phyloP scores from a whole-genome alignment of 2,113 vertebrate species.

The Oryzias woworae region DNA sequence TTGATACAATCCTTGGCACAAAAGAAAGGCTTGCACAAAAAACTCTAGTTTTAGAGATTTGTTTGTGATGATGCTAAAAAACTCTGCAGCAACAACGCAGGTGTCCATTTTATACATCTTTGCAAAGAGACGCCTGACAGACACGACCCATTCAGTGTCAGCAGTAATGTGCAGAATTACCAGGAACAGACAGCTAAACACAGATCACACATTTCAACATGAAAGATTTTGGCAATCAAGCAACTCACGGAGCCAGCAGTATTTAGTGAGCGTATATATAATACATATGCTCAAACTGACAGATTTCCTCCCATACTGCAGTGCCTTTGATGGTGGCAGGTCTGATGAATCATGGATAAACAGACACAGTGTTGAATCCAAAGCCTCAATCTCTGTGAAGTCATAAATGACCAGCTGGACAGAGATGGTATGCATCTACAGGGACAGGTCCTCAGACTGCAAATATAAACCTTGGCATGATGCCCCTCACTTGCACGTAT shows the following conservation, averaged over 20 bases:
- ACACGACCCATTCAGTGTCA: conserved; percentile 37
- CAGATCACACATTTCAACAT: conserved; percentile 62
- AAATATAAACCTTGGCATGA: conserved; percentile 70
- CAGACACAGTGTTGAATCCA: conserved; percentile 53
- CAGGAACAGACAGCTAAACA: conserved; percentile 48
- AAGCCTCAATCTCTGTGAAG: conserved; percentile 52
- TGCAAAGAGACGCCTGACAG: conserved; percentile 3
- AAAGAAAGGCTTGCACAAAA: conserved; percentile 12
- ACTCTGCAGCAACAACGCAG: neutral
- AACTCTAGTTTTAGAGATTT: conserved; percentile 2
- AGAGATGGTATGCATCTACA: conserved; percentile 63
- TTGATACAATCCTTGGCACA: conserved; percentile 28
- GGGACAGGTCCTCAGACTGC: conserved; percentile 63
- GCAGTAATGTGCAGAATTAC: conserved; percentile 47
- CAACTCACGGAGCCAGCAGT: conserved; percentile 41
- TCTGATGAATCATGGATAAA: conserved; percentile 61
- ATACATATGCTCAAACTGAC: conserved; percentile 63
- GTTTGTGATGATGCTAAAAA: neutral
- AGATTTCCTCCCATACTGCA: conserved; percentile 55
- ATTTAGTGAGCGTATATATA: conserved; percentile 38
- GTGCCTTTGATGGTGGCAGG: conserved; percentile 53
- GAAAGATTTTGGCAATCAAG: conserved; percentile 56
- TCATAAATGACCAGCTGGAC: conserved; percentile 66
- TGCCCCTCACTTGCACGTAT: conserved; percentile 45
- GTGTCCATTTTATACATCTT: conserved; percentile 26